Evolutionary conservation across 1,140 invertebrate species (phyloP), one percentile per base, ranked within the genome.

Genomic region (Muscidifurax raptorellus): DNA sequence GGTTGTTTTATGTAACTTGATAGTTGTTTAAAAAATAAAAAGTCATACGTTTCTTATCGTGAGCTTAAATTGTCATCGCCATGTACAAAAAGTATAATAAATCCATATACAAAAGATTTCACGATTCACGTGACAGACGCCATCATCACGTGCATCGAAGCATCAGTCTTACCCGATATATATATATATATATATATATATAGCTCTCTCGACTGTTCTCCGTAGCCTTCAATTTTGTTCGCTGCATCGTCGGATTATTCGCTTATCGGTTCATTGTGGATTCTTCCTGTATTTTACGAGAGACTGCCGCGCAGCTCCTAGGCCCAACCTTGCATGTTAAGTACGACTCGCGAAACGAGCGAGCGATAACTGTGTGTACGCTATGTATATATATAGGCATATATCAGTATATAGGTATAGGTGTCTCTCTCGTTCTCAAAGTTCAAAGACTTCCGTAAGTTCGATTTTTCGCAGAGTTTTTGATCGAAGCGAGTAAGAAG

Each of bases 221-320:
- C 10, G 7, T 10, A 9, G 36, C 36, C 36, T 40, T 40, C 36
- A 40, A 40, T 40, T 40, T 40, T 9, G 36, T 40, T 40, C 36
- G 36, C 36, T 40, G 36, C 36, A 22, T 15, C 71, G 15, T 0
- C 15, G 71, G 28, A 13, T 72, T 72, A 72, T 72, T 72, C 71
- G 71, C 71, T 72, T 32, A 72, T 72, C 40, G 74, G 7, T 47
- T 76, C 74, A 52, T 76, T 76, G 74, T 76, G n/a, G 30, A 76
- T 76, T 76, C 74, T 27, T 12, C 74, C 22, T 74, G 22, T 74
- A n/a, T 40, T 74, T 74, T 74, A 74, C 36, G 72, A 74, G 44
- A 47, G 36, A 36, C 36, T 22, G 71, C n/a, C 32, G 36, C 32
- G 10, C 0, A 40, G 71, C 71, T 36, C 28, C 27, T 13, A 30